Base-by-base conservation (phyloP, 2,797 vertebrate genomes). In the Lindbergichthys nudifrons region DNA sequence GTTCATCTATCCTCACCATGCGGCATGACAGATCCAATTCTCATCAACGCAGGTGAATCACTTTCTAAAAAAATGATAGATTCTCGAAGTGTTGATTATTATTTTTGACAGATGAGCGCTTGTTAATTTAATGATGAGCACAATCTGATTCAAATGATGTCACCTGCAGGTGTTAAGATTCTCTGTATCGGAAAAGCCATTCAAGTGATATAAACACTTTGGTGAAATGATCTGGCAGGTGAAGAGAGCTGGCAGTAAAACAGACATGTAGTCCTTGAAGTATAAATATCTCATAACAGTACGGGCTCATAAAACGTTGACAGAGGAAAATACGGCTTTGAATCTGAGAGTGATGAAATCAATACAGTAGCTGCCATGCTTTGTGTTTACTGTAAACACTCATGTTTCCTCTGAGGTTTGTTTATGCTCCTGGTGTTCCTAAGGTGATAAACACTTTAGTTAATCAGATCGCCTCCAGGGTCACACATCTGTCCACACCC, bases 1-100 rank as follows among this genome's bases (percentile, higher is more conserved):
- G 75, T 85, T 86, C 79, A 84, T 92, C 89, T 86, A 45, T 78
- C 60, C 30, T 71, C 56, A 26, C 65, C 42, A 8, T 15, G 50
- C 36, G 46, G 62, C 36, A 26, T 45, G 77, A 75, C 85, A 82
- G 60, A 53, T 39, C 64, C 58, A 5, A 77, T 81, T 79, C 65
- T 83, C 70, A 65, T 82, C 73, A 66, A 77, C 70, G 64, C 32
- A 74, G 70, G 41, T 66, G 79, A 82, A 43, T 58, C 14, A 1
- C 52, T 42, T 60, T 45, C 56, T 46, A 11, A 50, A 61, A 26
- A 51, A 70, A 71, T 39, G 10, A 81, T 26, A 10, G 32, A 70
- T 64, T 70, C 50, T 73, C 32, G 10, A 39, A 72, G 65, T 2
- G 36, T 39, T 19, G 66, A 1, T 79, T 84, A 75, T 85, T 75